These are phyloP conservation scores for Aphidoletes aphidimyza DNA, from an alignment of 2,888 invertebrate genomes.

Conservation along the genomic window DNA sequence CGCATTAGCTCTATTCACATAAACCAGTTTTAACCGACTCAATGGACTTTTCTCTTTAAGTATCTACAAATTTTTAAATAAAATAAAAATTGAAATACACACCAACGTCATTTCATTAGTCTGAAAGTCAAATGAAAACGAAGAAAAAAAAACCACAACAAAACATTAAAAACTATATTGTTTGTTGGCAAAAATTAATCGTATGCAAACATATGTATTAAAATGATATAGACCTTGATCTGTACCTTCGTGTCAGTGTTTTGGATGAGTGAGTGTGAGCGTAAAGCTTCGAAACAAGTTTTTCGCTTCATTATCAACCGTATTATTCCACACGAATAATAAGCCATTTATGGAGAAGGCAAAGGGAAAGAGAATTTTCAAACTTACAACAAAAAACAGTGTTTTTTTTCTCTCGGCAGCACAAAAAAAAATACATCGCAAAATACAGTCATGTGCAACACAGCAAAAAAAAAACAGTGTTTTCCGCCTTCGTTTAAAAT, in stretches of 20 bases:
- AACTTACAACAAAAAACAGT: no score
- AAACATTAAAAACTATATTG: neutral
- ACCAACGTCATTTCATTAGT: neutral
- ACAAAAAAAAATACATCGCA: neutral
- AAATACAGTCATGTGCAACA: neutral
- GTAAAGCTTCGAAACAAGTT: conserved; percentile 29
- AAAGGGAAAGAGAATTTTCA: neutral
- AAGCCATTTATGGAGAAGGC: neutral
- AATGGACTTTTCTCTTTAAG: neutral
- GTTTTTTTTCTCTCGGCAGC: no score
- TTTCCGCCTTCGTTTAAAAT: no score
- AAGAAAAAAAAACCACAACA: neutral
- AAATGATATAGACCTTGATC: conserved; percentile 47
- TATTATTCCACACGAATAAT: conserved; percentile 23
- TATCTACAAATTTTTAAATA: no score
- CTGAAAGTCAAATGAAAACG: neutral
- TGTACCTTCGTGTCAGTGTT: conserved; percentile 24
- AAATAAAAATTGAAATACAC: no score
- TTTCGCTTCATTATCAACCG: conserved; percentile 41
- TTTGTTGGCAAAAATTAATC: conserved; percentile 28
- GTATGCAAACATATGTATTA: conserved; percentile 42
- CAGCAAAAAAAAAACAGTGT: no score
- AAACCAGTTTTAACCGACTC: neutral
- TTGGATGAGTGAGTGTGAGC: neutral
- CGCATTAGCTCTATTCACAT: no score